Base-by-base conservation (phyloP, 2,888 invertebrate genomes). In the Marasmarcha lunaedactyla region DNA sequence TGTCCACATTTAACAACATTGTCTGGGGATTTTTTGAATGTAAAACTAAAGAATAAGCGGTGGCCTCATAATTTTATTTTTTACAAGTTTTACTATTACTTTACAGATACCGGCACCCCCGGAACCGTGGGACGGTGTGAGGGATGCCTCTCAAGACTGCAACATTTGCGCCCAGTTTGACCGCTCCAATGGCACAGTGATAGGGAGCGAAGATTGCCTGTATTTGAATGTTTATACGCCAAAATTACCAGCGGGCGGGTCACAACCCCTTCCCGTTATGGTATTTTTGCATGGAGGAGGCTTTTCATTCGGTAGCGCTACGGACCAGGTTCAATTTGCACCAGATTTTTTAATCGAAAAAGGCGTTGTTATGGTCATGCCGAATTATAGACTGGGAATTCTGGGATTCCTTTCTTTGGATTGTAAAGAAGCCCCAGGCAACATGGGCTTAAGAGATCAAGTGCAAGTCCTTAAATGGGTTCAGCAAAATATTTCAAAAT, bases 151-250 rank as follows among this genome's bases (percentile, higher is more conserved):
- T 0, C 77, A 84, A 33, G 86, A 88, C 48, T 85, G 87, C 39
- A 86, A 88, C 35, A 65, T 67, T 14, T 91, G 91, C 58, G 86
- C 88, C 0, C 91, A 92, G 59, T 76, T 79, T 43, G 86, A 86
- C 50, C 77, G 71, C 59, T 66, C 84, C 52, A 65, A 87, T 52
- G 71, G 78, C n/a, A 68, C 45, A 7, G 50, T 85, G 13, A 67
- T 84, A 35, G 88, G 88, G 13, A 72, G 77, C 47, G 88, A 88
- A 54, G 88, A 88, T 55, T 91, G 91, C 46, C 71, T 91, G 4
- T 89, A 87, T 50, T 59, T 91, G 14, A 91, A 91, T 58, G 87
- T 91, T 0, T 90, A 88, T 54, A 86, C 88, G 12, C 88, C 89
- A 1, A 72, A 59, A 43, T 52, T 86, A 45, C 67, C 70, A 1